Evolutionary conservation across 2,888 invertebrate genomes (phyloP).

Genomic region (Candidula unifasciata): DNA sequence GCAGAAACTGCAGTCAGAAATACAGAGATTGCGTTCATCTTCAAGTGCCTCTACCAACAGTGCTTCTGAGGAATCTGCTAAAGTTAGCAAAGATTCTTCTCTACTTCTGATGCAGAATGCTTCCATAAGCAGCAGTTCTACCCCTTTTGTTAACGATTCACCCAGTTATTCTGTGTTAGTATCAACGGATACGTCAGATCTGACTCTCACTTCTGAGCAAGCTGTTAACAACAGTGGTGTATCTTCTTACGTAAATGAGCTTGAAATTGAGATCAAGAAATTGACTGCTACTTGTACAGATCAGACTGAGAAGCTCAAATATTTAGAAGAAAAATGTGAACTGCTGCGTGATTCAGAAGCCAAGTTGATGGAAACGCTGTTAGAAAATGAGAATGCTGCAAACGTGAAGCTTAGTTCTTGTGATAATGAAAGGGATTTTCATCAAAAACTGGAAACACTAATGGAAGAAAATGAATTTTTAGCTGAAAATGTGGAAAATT

Average conservation of each 20-base stretch:
- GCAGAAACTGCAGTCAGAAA: conserved; percentile 54
- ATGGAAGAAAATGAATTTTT: conserved; percentile 53
- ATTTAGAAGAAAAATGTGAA: conserved; percentile 67
- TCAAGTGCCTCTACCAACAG: neutral
- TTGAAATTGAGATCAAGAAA: conserved; percentile 26
- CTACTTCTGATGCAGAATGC: conserved; percentile 1
- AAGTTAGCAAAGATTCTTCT: conserved; percentile 13
- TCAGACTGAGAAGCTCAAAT: conserved; percentile 57
- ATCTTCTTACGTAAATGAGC: neutral
- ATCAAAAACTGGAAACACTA: conserved; percentile 51
- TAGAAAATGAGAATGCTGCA: conserved; percentile 65
- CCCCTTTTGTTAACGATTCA: neutral
- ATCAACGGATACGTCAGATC: conserved; percentile 35
- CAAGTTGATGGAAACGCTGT: conserved; percentile 70
- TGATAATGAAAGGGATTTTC: conserved; percentile 31
- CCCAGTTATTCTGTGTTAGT: neutral
- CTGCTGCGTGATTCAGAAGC: conserved; percentile 71
- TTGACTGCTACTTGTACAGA: conserved; percentile 17
- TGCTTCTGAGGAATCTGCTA: conserved; percentile 1
- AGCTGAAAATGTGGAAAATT: conserved; percentile 49
- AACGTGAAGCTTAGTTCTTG: neutral
- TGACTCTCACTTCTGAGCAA: conserved; percentile 32
- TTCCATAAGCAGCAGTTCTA: neutral
- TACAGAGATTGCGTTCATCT: conserved; percentile 23
- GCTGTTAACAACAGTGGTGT: neutral